Evolutionary conservation across 2,888 invertebrate genomes (phyloP), one percentile per base, ranked within the genome.

Genomic region (Mesorhabditis spiculigera): DNA sequence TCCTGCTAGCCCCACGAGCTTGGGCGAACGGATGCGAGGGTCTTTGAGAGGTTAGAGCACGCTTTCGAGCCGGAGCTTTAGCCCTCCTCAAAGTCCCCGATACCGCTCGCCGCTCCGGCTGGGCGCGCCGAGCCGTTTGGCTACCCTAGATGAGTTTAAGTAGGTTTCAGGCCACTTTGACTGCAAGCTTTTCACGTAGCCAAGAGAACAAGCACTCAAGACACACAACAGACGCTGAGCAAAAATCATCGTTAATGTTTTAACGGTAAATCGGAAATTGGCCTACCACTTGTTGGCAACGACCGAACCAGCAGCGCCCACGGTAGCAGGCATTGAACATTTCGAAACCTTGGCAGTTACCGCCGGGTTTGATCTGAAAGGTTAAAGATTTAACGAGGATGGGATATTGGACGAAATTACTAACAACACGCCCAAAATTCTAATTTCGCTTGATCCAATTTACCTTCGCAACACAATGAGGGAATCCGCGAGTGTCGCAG

Each of bases 401-500:
- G 28, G 28, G 28, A 28, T 28, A 28, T 28, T 28, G 28, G 28
- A 28, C 28, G 28, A 28, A 28, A 28, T 28, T 28, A 28, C 28
- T 28, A 28, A 28, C 28, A 28, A 13, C n/a, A 58, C 58, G 58
- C 10, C n/a, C n/a, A n/a, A n/a, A 28, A 10, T 16, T 16, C 10
- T 66, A 10, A 6, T 66, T 13, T 10, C 43, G 1, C 13, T 2
- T 3, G 13, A 6, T 28, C 62, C 43, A 16, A 78, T 50, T 50
- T 50, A 50, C 71, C 68, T 85, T 85, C 16, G 85, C 76, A 41
- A 84, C 85, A 67, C 85, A 85, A 71, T 85, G 85, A 41, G 85
- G 85, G 63, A 66, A 10, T 41, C 81, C 81, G 65, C 83, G 74
- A 28, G 80, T 81, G 70, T 85, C 85, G 65, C 85, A 81, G 77